Percentiles rank a stretch among this genome's conserved stretches.
phyloP scores from a whole-genome alignment of 1,140 invertebrate species.

The Dendrolimus punctatus region DNA sequence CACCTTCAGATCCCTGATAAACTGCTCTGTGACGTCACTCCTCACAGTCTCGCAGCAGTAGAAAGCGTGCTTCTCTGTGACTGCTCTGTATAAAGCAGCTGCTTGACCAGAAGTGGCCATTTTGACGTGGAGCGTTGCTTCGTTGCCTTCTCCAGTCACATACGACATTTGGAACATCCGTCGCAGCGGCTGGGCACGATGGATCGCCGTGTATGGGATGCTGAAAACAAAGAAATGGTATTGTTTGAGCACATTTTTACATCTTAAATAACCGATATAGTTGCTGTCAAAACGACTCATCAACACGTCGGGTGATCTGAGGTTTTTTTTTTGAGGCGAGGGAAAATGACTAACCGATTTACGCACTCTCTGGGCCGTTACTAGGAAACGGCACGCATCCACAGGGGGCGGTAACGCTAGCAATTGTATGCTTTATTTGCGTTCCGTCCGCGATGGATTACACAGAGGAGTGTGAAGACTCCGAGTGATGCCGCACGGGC shows the following conservation, averaged over 20 bases:
- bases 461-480: too few species aligned
- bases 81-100: conserved; percentile 87
- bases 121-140: conserved; percentile 83
- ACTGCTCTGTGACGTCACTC: conserved; percentile 89
- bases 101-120: conserved; percentile 84
- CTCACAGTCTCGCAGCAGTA: conserved; percentile 93
- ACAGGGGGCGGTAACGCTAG: too few species aligned
- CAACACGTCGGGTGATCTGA: too few species aligned
- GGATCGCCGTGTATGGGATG: conserved; percentile 87
- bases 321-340: too few species aligned
- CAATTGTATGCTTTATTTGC: too few species aligned
- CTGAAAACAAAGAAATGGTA: conserved; percentile 65
- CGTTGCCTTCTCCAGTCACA: conserved; percentile 78
- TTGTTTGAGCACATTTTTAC: neutral
- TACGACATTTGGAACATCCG: conserved; percentile 84
- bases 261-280: neutral
- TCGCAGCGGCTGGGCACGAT: conserved; percentile 83
- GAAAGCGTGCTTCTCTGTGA: conserved; percentile 93
- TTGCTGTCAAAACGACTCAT: too few species aligned
- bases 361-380: too few species aligned
- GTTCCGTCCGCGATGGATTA: too few species aligned
- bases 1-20: conserved; percentile 89
- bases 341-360: too few species aligned
- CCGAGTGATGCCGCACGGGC: too few species aligned
- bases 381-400: too few species aligned